phyloP scores from a whole-genome alignment of 1,140 invertebrate species.

The Trachymyrmex septentrionalis region DNA sequence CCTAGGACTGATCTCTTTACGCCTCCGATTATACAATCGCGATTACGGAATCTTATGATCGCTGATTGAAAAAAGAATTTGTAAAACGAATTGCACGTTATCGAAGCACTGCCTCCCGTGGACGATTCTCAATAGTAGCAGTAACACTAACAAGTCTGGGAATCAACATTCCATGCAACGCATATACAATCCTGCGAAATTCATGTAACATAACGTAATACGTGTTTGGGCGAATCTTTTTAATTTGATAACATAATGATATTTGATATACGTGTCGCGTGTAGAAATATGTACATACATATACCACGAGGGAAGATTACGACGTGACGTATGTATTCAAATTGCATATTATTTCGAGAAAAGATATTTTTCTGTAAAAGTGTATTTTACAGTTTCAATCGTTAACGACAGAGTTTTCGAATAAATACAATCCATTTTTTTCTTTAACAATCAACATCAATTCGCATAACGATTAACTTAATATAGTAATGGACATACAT shows the following conservation, averaged over 20 bases:
- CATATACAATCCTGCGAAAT: slow-evolving; percentile 49
- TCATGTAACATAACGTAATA: slow-evolving; percentile 55
- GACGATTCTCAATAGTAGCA: slow-evolving; percentile 62
- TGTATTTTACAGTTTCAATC: neutral
- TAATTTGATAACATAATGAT: slow-evolving; percentile 61
- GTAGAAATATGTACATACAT: slow-evolving; percentile 38
- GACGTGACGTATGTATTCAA: slow-evolving; percentile 17
- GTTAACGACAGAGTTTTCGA: neutral
- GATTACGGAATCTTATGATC: slow-evolving; percentile 3
- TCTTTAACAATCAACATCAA: neutral
- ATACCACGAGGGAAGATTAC: slow-evolving; percentile 8
- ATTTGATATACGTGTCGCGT: slow-evolving; percentile 52
- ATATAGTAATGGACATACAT: neutral
- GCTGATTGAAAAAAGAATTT: neutral
- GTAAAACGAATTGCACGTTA: slow-evolving; percentile 65
- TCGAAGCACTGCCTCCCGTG: slow-evolving; percentile 74
- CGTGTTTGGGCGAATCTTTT: slow-evolving; percentile 65
- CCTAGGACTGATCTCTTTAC: slow-evolving; percentile 35
- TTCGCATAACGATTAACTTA: neutral
- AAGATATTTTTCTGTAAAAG: slow-evolving; percentile 8
- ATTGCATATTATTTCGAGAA: slow-evolving; percentile 28
- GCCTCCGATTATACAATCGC: slow-evolving; percentile 9
- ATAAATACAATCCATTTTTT: neutral
- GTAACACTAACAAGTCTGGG: slow-evolving; percentile 59
- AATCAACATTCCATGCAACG: slow-evolving; percentile 70